Base-by-base conservation (phyloP, 2,797 vertebrate genomes). In the Gadopsis marmoratus region DNA sequence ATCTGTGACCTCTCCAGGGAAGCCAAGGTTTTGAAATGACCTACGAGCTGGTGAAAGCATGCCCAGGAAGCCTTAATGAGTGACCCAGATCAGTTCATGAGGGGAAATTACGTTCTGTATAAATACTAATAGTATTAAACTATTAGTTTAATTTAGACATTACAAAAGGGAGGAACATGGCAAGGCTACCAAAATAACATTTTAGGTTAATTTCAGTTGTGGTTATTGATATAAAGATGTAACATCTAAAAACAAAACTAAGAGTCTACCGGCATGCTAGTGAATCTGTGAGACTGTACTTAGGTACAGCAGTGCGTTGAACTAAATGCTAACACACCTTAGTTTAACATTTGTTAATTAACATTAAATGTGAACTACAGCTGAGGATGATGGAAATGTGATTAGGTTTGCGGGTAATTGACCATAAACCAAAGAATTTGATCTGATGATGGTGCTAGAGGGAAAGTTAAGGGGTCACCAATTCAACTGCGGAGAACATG, bases 1-100 rank as follows among this genome's bases (percentile, higher is more conserved):
- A 80, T 59, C 74, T 75, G 71, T 61, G 71, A 62, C 12, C 56
- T 64, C 48, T 76, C 37, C 37, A 19, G n/a, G 7, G 76, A 67
- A 47, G 51, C 48, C 9, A 64, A 72, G 50, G 23, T 58, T 53
- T 76, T 58, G 7, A 62, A 48, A 41, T 16, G 17, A 74, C 48
- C 65, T 26, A 33, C 51, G 23, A 19, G 47, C 56, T 62, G 53
- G 17, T 62, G n/a, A 72, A 70, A 63, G 29, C 26, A 35, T 45
- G 2, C n/a, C 3, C n/a, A 48, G 26, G 55, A 74, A 82, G 7
- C 51, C 29, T 48, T 16, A 72, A 75, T 74, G 13, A 16, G 61
- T 19, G 7, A 58, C 19, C 8, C 37, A 39, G 37, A 37, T 29
- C 13, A 8, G 16, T 33, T 54, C 29, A 62, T 21, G n/a, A 26